A percentile compares a stretch with the other conserved stretches of the same genome.
phyloP scores from a whole-genome alignment of 2,113 vertebrate genomes.

The Turnix velox region DNA sequence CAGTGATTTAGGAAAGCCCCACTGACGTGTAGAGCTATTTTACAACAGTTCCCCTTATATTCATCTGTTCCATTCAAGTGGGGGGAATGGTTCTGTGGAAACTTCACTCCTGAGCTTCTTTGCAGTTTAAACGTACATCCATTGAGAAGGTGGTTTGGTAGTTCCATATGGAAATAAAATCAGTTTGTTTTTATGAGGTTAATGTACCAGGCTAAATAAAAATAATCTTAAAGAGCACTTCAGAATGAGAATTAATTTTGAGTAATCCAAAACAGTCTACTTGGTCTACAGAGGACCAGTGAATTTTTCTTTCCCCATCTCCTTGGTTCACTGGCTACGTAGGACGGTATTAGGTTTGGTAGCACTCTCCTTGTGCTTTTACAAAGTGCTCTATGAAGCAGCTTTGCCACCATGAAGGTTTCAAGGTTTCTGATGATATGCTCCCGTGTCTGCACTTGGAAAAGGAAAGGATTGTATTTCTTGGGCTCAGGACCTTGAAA shows the following conservation, averaged over 20 bases:
- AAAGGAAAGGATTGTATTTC: neutral
- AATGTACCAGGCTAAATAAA: conserved; percentile 56
- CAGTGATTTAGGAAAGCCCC: neutral
- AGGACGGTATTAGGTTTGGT: neutral
- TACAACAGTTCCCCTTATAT: neutral
- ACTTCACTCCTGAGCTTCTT: neutral
- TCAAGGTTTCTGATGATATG: neutral
- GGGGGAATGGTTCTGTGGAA: neutral
- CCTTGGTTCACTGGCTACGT: neutral
- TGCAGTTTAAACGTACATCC: neutral
- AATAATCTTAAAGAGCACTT: conserved; percentile 39
- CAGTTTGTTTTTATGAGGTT: conserved; percentile 37
- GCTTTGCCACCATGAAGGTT: neutral
- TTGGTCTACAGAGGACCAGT: neutral
- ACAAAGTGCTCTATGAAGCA: neutral
- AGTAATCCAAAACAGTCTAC: neutral
- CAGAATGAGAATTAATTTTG: conserved; percentile 39
- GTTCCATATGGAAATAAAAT: conserved; percentile 24
- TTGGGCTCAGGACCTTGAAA: neutral
- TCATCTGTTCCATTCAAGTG: neutral
- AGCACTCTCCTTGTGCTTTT: neutral
- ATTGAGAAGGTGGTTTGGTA: neutral
- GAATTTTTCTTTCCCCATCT: neutral
- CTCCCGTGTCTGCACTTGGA: neutral
- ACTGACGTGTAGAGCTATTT: neutral